Evolutionary conservation across 2,888 invertebrate species (phyloP), one percentile per base, ranked within the genome.

Genomic region (Teinopalpus imperialis): DNA sequence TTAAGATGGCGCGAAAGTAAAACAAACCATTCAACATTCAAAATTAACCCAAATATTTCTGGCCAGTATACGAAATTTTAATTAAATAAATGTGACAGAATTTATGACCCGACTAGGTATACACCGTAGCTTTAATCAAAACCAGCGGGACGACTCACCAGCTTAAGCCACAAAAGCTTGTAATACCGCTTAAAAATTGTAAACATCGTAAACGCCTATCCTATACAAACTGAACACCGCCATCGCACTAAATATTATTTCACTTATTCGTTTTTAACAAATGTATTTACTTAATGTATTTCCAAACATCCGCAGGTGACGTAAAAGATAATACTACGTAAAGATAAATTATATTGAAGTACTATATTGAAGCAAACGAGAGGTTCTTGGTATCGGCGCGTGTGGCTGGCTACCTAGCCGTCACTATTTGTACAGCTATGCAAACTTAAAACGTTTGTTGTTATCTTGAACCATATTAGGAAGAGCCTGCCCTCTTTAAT

Each of bases 371-470:
- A 65, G 73, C 71, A 78, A 79, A 81, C 70, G 74, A 76, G 72
- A 80, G 72, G 48, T 86, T 85, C 81, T 79, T 59, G 61, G 81
- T 81, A 83, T 68, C 62, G 74, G 67, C 71, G 70, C 74, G 72
- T 74, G 68, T 65, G 58, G 62, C 80, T 65, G 58, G 62, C 80
- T 81, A 81, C 83, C 78, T 78, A 69, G 76, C 70, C 67, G 61
- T 61, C 70, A 63, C 47, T 80, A 78, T 88, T 88, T 82, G 77
- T 73, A 74, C 88, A 88, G 87, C 87, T 88, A 87, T 74, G 72
- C 72, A 86, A 86, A 86, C 86, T 70, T 52, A 53, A 66, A 55
- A 53, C 61, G 66, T 65, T 69, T 74, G 77, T 71, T 73, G 71
- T 76, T 83, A 81, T 80, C 80, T 56, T 23, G 24, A 57, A 66